A percentile compares a stretch with the other conserved stretches of the same genome.
These are phyloP conservation scores for Pelobates fuscus DNA, from an alignment of 2,113 vertebrate genomes.

Conservation along the genomic window DNA sequence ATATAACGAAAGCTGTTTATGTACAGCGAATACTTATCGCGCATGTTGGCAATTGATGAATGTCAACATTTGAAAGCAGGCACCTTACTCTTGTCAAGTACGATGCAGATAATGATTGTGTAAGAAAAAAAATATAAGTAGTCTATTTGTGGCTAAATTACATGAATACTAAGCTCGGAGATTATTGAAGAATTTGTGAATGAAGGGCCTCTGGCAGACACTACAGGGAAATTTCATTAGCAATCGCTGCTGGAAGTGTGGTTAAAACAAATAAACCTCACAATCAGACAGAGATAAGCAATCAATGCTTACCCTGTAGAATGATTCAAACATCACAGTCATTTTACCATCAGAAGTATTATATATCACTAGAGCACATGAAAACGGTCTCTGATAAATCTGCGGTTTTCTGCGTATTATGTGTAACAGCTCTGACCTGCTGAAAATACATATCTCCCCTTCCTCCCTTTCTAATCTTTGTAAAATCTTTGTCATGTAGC, in stretches of 20 bases:
- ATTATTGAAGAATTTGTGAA: constrained; percentile 12
- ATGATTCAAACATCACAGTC: not conserved
- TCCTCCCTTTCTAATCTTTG: not conserved
- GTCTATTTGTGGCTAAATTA: not conserved
- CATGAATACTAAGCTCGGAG: not conserved
- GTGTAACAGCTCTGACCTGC: not conserved
- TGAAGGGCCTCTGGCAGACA: not conserved
- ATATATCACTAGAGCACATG: not conserved
- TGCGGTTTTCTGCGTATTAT: not conserved
- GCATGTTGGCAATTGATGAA: not conserved
- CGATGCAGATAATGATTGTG: not conserved
- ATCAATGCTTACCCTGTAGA: not conserved
- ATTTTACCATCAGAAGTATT: not conserved
- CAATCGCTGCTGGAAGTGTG: not conserved
- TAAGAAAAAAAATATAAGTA: not conserved
- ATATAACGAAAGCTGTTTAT: not conserved
- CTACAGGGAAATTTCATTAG: constrained; percentile 6
- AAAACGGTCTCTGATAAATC: not conserved
- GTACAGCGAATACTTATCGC: not conserved
- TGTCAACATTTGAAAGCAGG: not conserved
- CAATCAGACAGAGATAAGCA: not conserved
- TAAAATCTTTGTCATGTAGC: constrained; percentile 3
- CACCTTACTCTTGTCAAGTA: not conserved
- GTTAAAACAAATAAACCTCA: constrained; percentile 7
- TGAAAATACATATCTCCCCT: not conserved